Base-by-base conservation (phyloP, 2,797 vertebrate genomes). In the Anniella stebbinsi region DNA sequence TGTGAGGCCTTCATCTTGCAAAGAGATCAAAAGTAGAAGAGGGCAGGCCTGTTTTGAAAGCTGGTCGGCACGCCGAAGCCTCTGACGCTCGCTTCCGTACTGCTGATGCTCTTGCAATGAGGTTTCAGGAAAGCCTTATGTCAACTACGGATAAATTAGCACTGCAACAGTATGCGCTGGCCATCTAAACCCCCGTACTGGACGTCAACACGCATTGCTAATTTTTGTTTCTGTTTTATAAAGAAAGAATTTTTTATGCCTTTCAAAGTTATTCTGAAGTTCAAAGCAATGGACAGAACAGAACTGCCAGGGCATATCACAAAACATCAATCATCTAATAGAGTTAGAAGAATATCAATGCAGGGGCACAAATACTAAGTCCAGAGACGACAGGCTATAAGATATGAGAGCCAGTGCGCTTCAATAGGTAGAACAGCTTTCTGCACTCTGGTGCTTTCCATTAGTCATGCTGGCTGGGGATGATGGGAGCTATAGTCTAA, bases 1-100 rank as follows among this genome's bases (percentile, higher is more conserved):
- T 0, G 0, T 30, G 83, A 85, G 54, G 78, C 15, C 30, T 2
- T 28, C 18, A 1, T 1, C 45, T 84, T 21, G 54, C 67, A n/a
- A 33, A 18, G 36, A 88, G 77, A 88, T 88, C 63, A 88, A 80
- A 88, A 54, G 33, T 8, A 30, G 66, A 54, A 11, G 45, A 70
- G 28, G 60, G 51, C 45, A 67, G 57, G 17, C 25, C 45, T 69
- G 48, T 57, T 12, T 41, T 54, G 38, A 67, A 25, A n/a, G n/a
- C n/a, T n/a, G n/a, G 57, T 5, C 30, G 12, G 38, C 3, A 48
- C 2, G 11, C 38, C 41, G 2, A 38, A 23, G n/a, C 10, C 38
- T 63, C 72, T 11, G 36, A 63, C 2, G 36, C n/a, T 8, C 28
- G 84, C n/a, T 57, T 28, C 45, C 5, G 70, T n/a, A 54, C 30